Conservation (phyloP, 1,140 invertebrate genomes). For the Zeugodacus cucurbitae region DNA sequence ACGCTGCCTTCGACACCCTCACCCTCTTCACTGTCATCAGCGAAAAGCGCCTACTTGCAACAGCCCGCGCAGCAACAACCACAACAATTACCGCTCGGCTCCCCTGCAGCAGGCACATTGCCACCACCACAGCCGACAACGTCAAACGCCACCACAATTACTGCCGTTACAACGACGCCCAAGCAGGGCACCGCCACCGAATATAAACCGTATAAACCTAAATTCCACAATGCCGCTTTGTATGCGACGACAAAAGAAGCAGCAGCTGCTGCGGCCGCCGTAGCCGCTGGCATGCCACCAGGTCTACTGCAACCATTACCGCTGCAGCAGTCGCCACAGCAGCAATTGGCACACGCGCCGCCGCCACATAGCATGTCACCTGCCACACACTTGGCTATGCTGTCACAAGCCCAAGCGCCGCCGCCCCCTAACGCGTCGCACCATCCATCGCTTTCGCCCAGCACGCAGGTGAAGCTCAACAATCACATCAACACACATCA, state of each 20-base stretch:
- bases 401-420: constrained; percentile 40
- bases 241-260: constrained; percentile 62
- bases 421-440: constrained; percentile 38
- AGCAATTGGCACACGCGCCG: not conserved
- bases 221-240: constrained; percentile 76
- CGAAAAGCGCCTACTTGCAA: constrained; percentile 56
- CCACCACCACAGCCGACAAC: constrained; percentile 52
- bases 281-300: not conserved
- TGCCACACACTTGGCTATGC: not conserved
- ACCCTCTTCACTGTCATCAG: constrained; percentile 55
- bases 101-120: constrained; percentile 59
- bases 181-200: constrained; percentile 49
- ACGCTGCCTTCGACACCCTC: constrained; percentile 49
- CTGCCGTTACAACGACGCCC: constrained; percentile 52
- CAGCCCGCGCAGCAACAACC: constrained; percentile 54
- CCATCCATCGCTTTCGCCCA: constrained; percentile 60
- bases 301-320: constrained; percentile 40
- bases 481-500: constrained; percentile 62
- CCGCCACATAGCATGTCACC: constrained; percentile 67
- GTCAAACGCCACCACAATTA: not conserved
- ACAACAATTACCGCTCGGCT: constrained; percentile 60
- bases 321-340: constrained; percentile 46
- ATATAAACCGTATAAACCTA: constrained; percentile 77
- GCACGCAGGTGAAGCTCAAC: constrained; percentile 61
- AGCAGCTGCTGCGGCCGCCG: constrained; percentile 42